Evolutionary conservation across 2,888 invertebrate genomes (phyloP).

Genomic region (Carpatolechia fugitivella): DNA sequence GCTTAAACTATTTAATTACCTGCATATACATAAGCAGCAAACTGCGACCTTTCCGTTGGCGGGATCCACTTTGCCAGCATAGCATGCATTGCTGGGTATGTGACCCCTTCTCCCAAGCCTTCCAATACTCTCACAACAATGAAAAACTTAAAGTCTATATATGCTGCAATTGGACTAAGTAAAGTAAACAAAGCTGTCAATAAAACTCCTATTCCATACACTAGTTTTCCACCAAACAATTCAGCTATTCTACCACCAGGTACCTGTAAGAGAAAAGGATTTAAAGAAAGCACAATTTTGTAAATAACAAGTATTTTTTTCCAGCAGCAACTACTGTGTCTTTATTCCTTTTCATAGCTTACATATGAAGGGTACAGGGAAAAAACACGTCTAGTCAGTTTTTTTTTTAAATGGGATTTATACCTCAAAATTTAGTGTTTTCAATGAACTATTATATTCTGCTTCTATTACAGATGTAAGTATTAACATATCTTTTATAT

Average conservation of each 20-base stretch:
- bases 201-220: slow-evolving; percentile 90
- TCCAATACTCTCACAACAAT: slow-evolving; percentile 87
- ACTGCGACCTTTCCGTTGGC: slow-evolving; percentile 92
- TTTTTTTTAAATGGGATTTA: no score
- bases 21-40: slow-evolving; percentile 92
- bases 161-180: slow-evolving; percentile 90
- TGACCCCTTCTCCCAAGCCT: slow-evolving; percentile 93
- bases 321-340: no score
- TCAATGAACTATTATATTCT: no score
- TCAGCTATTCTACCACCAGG: slow-evolving; percentile 92
- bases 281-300: no score
- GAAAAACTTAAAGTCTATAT: slow-evolving; percentile 82
- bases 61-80: slow-evolving; percentile 97
- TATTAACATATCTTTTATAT: no score
- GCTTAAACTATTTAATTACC: slow-evolving; percentile 59
- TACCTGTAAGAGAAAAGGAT: slow-evolving; percentile 42
- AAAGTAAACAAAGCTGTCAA: slow-evolving; percentile 90
- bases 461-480: no score
- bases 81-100: slow-evolving; percentile 96
- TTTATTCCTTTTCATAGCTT: no score
- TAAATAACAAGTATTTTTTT: no score
- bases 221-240: slow-evolving; percentile 90
- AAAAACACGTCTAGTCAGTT: no score
- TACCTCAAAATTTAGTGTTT: no score
- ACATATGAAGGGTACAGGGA: no score